A percentile compares a stretch with the other conserved stretches of the same genome.
These are phyloP conservation scores for Scleropages formosus DNA, from an alignment of 2,797 vertebrate species.

Conservation along the genomic window DNA sequence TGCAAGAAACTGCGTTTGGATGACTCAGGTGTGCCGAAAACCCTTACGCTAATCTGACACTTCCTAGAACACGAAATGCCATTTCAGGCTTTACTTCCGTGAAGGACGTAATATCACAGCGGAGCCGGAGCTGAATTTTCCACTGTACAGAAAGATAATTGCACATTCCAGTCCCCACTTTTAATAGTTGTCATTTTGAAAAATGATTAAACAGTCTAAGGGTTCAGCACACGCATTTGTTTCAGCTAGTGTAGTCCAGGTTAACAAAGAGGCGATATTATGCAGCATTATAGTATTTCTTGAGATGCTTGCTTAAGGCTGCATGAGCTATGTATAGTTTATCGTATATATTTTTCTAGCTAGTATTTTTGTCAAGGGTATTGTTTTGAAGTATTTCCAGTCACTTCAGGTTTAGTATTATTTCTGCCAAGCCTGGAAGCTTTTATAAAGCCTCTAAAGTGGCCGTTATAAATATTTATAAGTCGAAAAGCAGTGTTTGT, in stretches of 20 bases:
- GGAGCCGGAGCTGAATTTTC: too few relatives aligned
- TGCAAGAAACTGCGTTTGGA: constrained; percentile 81
- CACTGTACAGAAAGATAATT: too few relatives aligned
- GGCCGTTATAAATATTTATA: constrained; percentile 71
- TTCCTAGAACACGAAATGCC: too few relatives aligned
- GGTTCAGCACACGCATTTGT: too few relatives aligned
- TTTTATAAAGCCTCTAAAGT: constrained; percentile 66
- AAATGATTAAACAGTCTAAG: too few relatives aligned
- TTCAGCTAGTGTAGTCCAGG: too few relatives aligned
- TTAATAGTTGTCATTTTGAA: too few relatives aligned
- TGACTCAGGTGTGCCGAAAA: constrained; percentile 74
- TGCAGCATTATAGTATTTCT: background rate
- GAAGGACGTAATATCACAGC: too few relatives aligned
- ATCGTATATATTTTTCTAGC: background rate
- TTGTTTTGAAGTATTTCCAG: background rate
- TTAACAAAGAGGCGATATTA: background rate
- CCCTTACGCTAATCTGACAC: too few relatives aligned
- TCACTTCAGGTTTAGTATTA: constrained; percentile 38
- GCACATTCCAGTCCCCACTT: too few relatives aligned
- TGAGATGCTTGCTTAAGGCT: too few relatives aligned
- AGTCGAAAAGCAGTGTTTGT: constrained; percentile 76
- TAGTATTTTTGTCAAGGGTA: background rate
- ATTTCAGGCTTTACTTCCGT: too few relatives aligned
- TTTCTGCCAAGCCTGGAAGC: constrained; percentile 56
- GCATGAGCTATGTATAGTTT: background rate